Evolutionary conservation across 1,140 invertebrate genomes (phyloP), one percentile per base, ranked within the genome.

Genomic region (Drosophila kanapiae): DNA sequence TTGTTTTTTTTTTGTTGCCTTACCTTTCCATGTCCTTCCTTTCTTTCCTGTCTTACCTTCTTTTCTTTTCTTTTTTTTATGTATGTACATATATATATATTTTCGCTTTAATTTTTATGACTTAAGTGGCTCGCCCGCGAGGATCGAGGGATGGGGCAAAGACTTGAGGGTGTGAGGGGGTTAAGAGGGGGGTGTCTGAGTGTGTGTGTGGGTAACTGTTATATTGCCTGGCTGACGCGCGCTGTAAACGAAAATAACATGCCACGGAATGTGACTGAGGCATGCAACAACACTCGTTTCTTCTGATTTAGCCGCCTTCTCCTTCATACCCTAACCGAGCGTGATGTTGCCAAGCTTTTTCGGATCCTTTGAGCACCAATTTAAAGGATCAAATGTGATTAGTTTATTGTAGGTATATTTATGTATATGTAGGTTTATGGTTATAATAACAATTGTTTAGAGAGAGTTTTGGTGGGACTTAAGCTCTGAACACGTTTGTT

Each of bases 211-310:
- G 54, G 56, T 75, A 84, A 84, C 84, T 72, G 85, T 90, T 88
- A 88, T 84, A 88, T 87, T 87, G 80, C 84, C 79, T 60, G 78
- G 59, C 74, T 90, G 80, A 88, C 84, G 84, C 84, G 84, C 72
- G 72, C 80, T 77, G 63, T 88, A 87, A 87, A 80, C 81, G 85
- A 84, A 80, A 63, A 59, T 67, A 84, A 74, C 85, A 90, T 88
- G 84, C 84, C 84, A 90, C 81, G 85, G 84, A 88, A 88, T 88
- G 84, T 84, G 85, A 84, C 67, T 74, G 70, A 31, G 70, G 70
- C 70, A 74, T 74, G 70, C 68, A 72, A 74, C 64, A 71, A 72
- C 49, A 69, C 61, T 80, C 72, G 77, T 72, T 84, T 79, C 53
- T 47, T 77, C 51, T 51, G 64, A 75, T 82, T 86, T 77, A n/a